Evolutionary conservation across 2,113 vertebrate species (phyloP).

Genomic region (Hemichromis elongatus): DNA sequence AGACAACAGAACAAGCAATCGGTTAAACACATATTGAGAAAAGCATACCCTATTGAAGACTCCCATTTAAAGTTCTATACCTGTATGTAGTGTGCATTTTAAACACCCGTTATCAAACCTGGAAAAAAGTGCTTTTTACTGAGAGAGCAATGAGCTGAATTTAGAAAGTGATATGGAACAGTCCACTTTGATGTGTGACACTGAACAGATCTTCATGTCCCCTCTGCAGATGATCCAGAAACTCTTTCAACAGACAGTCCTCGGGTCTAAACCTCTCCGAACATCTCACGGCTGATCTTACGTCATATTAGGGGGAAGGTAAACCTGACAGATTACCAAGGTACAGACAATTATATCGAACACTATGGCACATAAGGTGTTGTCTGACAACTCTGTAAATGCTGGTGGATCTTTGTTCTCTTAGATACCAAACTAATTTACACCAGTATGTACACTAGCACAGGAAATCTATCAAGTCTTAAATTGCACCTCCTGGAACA

Average conservation of each 20-base stretch:
- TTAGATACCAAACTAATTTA: background rate
- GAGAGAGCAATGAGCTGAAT: background rate
- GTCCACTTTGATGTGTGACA: background rate
- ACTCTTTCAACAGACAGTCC: background rate
- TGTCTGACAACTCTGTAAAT: slow-evolving; percentile 1
- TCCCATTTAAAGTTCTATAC: background rate
- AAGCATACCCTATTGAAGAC: background rate
- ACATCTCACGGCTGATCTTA: background rate
- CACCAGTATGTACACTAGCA: background rate
- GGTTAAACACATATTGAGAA: background rate
- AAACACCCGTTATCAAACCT: background rate
- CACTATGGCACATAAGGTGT: slow-evolving; percentile 25
- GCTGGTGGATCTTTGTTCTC: slow-evolving; percentile 3
- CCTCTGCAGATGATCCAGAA: background rate
- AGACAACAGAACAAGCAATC: background rate
- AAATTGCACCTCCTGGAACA: background rate
- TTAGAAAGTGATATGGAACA: background rate
- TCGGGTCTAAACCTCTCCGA: background rate
- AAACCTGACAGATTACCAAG: background rate
- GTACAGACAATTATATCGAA: background rate
- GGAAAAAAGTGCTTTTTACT: background rate
- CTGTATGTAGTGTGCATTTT: background rate
- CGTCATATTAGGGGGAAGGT: background rate
- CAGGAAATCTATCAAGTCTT: background rate
- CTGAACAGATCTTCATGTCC: background rate